Conservation (phyloP, 2,888 invertebrate genomes). For the Elysia crispata region DNA sequence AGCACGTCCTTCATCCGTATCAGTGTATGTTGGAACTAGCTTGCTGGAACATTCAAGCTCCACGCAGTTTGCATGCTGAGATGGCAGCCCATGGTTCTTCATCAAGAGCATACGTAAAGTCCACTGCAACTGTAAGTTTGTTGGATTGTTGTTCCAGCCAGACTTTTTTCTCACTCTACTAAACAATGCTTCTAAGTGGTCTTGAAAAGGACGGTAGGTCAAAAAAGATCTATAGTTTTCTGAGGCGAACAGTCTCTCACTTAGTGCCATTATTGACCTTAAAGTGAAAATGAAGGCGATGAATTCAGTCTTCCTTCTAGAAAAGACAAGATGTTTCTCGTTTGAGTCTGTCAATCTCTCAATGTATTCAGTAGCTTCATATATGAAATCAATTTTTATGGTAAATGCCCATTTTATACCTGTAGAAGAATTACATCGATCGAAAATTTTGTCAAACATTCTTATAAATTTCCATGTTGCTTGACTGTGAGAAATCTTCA, state of each 20-base stretch:
- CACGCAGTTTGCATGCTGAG: background rate
- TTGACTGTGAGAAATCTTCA: constrained; percentile 12
- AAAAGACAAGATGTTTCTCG: constrained; percentile 2
- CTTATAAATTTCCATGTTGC: constrained; percentile 14
- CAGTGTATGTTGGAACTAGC: background rate
- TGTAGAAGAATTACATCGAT: constrained; percentile 21
- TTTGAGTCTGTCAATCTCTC: constrained; percentile 7
- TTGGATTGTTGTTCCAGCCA: constrained; percentile 36
- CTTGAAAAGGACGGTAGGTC: constrained; percentile 34
- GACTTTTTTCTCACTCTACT: constrained; percentile 10
- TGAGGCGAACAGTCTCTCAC: background rate
- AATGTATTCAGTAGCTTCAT: background rate
- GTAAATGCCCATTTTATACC: constrained; percentile 6
- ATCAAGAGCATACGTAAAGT: constrained; percentile 7
- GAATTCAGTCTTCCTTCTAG: constrained; percentile 30
- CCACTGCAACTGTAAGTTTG: constrained; percentile 15
- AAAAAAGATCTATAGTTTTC: background rate
- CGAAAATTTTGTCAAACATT: constrained; percentile 28
- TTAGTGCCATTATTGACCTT: constrained; percentile 6
- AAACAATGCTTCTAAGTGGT: constrained; percentile 36
- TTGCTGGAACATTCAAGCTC: background rate
- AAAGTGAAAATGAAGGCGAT: constrained; percentile 31
- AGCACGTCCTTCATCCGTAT: background rate
- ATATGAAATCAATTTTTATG: background rate
- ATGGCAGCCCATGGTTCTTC: background rate